phyloP scores from a whole-genome alignment of 2,888 invertebrate species.

The Drosophila mercatorum region DNA sequence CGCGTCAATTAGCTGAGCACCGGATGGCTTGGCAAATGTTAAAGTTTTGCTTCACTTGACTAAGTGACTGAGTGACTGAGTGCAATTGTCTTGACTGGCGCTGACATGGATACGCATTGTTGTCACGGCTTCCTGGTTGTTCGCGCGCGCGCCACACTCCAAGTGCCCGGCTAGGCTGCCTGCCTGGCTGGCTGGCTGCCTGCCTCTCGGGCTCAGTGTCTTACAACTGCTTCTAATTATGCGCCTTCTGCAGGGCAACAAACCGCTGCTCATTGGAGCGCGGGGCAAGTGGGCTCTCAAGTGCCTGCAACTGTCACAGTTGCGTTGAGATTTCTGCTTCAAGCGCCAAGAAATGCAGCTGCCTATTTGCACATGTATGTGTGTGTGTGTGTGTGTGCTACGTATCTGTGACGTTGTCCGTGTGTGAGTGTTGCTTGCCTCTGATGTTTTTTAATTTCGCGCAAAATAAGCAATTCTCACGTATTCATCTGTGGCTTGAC shows the following conservation, averaged over 20 bases:
- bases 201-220: conserved; percentile 4
- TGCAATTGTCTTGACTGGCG: conserved; percentile 56
- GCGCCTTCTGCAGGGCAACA: conserved; percentile 70
- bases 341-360: conserved; percentile 36
- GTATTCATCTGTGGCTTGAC: conserved; percentile 54
- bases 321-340: conserved; percentile 48
- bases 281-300: conserved; percentile 47
- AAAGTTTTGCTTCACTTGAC: conserved; percentile 70
- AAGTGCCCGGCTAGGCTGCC: conserved; percentile 34
- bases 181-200: not conserved
- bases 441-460: conserved; percentile 75
- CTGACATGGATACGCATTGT: conserved; percentile 70
- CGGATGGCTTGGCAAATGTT: conserved; percentile 45
- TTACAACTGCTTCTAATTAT: conserved; percentile 65
- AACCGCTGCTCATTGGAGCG: conserved; percentile 45
- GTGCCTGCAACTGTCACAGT: conserved; percentile 73
- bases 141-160: conserved; percentile 14
- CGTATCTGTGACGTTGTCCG: not conserved
- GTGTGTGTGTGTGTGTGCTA: conserved; percentile 9
- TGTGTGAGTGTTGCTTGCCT: conserved; percentile 30
- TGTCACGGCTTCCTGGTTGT: conserved; percentile 67
- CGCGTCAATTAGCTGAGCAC: conserved; percentile 60
- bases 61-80: conserved; percentile 52
- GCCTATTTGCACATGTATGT: conserved; percentile 7
- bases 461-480: conserved; percentile 77